Percentiles rank a stretch among this genome's conserved stretches.
Conservation (phyloP, 2,113 vertebrate species). For the Mola mola region DNA sequence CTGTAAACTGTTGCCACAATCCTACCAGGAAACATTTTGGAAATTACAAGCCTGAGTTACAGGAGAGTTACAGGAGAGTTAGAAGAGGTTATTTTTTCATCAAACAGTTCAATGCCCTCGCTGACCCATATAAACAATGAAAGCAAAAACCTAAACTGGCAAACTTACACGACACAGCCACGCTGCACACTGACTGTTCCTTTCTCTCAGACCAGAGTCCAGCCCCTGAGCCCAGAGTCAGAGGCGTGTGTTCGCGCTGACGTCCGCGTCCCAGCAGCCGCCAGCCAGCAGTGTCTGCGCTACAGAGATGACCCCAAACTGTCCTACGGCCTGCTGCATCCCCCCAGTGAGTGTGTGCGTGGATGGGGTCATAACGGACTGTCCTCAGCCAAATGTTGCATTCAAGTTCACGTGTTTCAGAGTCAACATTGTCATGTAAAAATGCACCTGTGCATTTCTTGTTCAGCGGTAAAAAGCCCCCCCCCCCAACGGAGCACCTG, state of each 20-base stretch:
- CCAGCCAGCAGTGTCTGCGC: constrained; percentile 73
- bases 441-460: too few relatives aligned
- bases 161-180: constrained; percentile 33
- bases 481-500: neutral
- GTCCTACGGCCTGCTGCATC: constrained; percentile 79
- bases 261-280: constrained; percentile 65
- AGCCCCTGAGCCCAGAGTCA: constrained; percentile 23
- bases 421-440: constrained; percentile 46
- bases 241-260: constrained; percentile 79
- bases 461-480: too few relatives aligned
- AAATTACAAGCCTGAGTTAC: too few relatives aligned
- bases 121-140: constrained; percentile 15
- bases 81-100: too few relatives aligned
- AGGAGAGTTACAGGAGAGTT: too few relatives aligned
- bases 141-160: constrained; percentile 21
- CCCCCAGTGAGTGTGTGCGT: constrained; percentile 74
- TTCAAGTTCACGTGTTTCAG: constrained; percentile 35
- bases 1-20: too few relatives aligned
- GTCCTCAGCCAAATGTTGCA: constrained; percentile 38
- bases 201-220: constrained; percentile 55
- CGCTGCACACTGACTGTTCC: constrained; percentile 31
- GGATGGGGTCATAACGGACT: neutral
- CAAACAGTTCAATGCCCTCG: constrained; percentile 14
- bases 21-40: too few relatives aligned
- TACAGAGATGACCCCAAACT: constrained; percentile 49